Base-by-base conservation (phyloP, 2,888 invertebrate species). In the Megastigmus dorsalis region DNA sequence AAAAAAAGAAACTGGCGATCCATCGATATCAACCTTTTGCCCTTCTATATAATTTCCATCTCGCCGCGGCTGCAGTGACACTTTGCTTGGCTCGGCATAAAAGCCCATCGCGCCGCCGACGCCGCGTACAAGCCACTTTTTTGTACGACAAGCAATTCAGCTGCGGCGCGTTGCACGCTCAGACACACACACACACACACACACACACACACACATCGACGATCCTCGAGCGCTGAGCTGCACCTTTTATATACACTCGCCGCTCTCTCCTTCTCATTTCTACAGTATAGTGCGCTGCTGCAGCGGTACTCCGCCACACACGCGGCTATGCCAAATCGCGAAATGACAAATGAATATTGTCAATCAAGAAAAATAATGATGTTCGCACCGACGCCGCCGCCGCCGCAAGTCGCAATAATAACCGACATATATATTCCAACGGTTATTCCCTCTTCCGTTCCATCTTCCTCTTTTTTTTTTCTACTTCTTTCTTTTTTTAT, bases 301-400 rank as follows among this genome's bases (percentile, higher is more conserved):
- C 72, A 59, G 30, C 63, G 48, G 63, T 66, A 60, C 60, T 59
- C 3, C 33, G 68, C 60, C 60, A 60, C 69, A 62, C 69, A 57
- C 67, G 36, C 33, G 28, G 26, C 63, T 33, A 38, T 66, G 52
- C 48, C 71, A 67, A 60, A 62, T 54, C 50, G 66, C 36, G 33
- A 28, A 33, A 74, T 74, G 69, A 69, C 74, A 74, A 71, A 66
- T 71, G 75, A 48, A 59, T 38, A 75, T 57, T 75, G 71, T 71
- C 71, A 75, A 71, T 75, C 70, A 75, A 62, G 62, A 70, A 70
- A 75, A 75, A 75, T 75, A 71, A 71, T 60, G 66, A 71, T 18
- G 45, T 70, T 57, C 54, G 65, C 65, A 13, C 62, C 59, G 41
- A 52, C 74, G 63, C 28, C 48, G n/a, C n/a, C n/a, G n/a, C n/a